A percentile compares a stretch with the other conserved stretches of the same genome.
Conservation (phyloP, 2,113 vertebrate genomes). For the Dendropsophus ebraccatus region DNA sequence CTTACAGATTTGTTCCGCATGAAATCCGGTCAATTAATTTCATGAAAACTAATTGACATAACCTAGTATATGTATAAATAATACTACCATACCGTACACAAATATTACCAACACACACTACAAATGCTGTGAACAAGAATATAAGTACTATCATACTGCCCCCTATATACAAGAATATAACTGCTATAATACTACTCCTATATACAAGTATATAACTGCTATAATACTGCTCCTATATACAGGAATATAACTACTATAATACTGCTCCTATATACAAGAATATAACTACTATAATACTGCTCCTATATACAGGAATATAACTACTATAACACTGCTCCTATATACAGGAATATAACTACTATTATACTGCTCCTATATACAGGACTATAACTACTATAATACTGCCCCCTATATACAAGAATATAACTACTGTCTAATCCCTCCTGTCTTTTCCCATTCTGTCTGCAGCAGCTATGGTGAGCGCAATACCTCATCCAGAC, state of each 20-base stretch:
- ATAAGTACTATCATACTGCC: neutral
- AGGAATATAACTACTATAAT: constrained; percentile 10
- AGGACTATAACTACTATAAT: neutral
- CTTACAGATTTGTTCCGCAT: no score
- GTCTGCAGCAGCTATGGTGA: no score
- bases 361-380: neutral
- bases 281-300: constrained; percentile 2
- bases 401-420: neutral
- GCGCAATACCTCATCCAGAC: no score
- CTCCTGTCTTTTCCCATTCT: no score
- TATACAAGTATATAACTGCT: no score
- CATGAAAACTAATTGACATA: no score
- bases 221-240: neutral
- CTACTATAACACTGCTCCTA: constrained; percentile 2
- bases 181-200: neutral
- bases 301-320: neutral
- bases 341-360: neutral
- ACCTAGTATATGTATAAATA: neutral
- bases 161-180: neutral
- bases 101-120: no score
- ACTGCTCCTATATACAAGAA: neutral
- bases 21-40: no score
- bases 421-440: neutral
- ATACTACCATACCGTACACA: no score
- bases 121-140: neutral